Evolutionary conservation across 2,113 vertebrate species (phyloP).

Genomic region (Dasyurus viverrinus): DNA sequence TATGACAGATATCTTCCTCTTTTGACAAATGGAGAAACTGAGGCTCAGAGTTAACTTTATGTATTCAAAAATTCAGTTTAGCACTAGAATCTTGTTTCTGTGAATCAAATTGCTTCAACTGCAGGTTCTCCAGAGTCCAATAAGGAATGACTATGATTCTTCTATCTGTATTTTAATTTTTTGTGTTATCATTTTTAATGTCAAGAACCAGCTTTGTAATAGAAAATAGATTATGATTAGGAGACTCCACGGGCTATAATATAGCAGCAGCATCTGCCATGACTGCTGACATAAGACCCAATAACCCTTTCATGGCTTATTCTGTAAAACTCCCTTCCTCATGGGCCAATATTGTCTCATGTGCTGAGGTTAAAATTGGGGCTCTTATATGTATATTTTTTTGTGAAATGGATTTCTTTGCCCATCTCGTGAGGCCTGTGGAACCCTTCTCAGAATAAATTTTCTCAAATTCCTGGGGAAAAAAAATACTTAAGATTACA

Average conservation of each 20-base stretch:
- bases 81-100: background rate
- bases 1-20: background rate
- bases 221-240: background rate
- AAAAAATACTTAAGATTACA: background rate
- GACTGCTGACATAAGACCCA: background rate
- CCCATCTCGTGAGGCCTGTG: background rate
- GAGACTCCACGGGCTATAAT: background rate
- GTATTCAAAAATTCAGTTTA: background rate
- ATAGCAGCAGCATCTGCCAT: background rate
- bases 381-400: background rate
- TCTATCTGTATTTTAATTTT: slow-evolving; percentile 19
- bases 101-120: background rate
- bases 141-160: background rate
- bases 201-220: background rate
- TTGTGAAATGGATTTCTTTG: background rate
- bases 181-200: background rate
- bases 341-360: background rate
- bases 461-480: background rate
- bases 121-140: background rate
- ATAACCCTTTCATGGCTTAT: too few relatives aligned
- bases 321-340: background rate
- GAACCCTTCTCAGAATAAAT: background rate
- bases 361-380: background rate
- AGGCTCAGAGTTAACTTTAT: background rate
- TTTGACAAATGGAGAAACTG: background rate